Evolutionary conservation across 2,888 invertebrate genomes (phyloP).

Genomic region (Meteorus cinctellus): DNA sequence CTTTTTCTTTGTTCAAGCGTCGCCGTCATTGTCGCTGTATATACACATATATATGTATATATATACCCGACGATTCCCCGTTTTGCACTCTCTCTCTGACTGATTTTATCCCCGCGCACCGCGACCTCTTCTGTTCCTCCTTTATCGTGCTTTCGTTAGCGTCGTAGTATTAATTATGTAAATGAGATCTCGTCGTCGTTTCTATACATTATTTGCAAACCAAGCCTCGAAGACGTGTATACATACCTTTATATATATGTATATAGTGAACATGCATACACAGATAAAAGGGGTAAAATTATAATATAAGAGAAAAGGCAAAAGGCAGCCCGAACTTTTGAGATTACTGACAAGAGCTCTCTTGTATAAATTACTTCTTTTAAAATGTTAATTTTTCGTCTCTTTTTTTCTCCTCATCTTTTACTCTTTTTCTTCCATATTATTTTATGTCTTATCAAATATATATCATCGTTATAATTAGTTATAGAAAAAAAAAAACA

Average conservation of each 20-base stretch:
- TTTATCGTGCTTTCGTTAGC: slow-evolving; percentile 71
- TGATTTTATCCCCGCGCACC: slow-evolving; percentile 47
- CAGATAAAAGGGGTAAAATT: slow-evolving; percentile 17
- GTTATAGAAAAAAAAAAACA: neutral
- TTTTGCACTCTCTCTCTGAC: slow-evolving; percentile 42
- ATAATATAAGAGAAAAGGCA: slow-evolving; percentile 33
- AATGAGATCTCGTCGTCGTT: slow-evolving; percentile 69
- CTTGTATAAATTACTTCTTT: slow-evolving; percentile 12
- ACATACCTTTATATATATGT: slow-evolving; percentile 23
- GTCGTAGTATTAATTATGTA: slow-evolving; percentile 71
- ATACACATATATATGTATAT: neutral
- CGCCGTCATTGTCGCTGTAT: slow-evolving; percentile 15
- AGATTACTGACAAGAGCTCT: slow-evolving; percentile 59
- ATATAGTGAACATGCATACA: slow-evolving; percentile 25
- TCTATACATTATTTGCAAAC: slow-evolving; percentile 69
- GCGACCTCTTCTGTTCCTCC: slow-evolving; percentile 58
- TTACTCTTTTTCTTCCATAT: neutral
- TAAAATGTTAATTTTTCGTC: slow-evolving; percentile 9
- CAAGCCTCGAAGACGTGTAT: slow-evolving; percentile 41
- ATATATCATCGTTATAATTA: neutral
- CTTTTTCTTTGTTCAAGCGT: slow-evolving; percentile 41
- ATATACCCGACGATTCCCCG: slow-evolving; percentile 24
- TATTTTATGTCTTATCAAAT: neutral
- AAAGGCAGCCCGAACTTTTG: slow-evolving; percentile 62
- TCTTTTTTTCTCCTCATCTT: neutral